phyloP scores from a whole-genome alignment of 1,140 invertebrate genomes.

The Amphibalanus amphitrite region DNA sequence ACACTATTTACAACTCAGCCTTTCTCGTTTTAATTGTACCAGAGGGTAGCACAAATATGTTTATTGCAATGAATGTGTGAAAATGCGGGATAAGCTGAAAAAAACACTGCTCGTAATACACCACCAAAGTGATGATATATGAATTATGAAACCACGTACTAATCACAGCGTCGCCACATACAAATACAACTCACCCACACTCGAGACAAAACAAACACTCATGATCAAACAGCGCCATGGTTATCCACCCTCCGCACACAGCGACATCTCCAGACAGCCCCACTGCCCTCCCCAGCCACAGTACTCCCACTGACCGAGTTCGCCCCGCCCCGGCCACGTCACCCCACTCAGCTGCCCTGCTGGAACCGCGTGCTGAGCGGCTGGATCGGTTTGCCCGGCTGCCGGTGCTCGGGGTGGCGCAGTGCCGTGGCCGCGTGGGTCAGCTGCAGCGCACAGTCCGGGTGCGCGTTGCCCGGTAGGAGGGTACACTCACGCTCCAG shows the following conservation, averaged over 20 bases:
- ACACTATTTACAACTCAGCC: no score
- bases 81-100: no score
- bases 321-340: conserved; percentile 7
- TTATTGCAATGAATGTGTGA: no score
- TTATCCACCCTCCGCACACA: conserved; percentile 7
- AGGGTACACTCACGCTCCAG: conserved; percentile 75
- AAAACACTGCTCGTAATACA: no score
- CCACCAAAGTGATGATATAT: no score
- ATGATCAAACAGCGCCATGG: no score
- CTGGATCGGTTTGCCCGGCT: background rate
- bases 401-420: conserved; percentile 30
- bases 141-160: no score
- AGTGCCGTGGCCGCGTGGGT: conserved; percentile 65
- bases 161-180: no score
- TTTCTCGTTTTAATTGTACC: no score
- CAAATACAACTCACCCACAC: no score
- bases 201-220: no score
- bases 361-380: background rate
- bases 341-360: conserved; percentile 1
- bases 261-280: conserved; percentile 8
- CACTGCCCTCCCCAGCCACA: conserved; percentile 11
- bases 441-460: conserved; percentile 73
- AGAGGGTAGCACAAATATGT: no score
- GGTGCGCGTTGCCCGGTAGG: conserved; percentile 55
- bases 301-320: conserved; percentile 9